Conservation (phyloP, 2,888 invertebrate species). For the Rotaria sp. region DNA sequence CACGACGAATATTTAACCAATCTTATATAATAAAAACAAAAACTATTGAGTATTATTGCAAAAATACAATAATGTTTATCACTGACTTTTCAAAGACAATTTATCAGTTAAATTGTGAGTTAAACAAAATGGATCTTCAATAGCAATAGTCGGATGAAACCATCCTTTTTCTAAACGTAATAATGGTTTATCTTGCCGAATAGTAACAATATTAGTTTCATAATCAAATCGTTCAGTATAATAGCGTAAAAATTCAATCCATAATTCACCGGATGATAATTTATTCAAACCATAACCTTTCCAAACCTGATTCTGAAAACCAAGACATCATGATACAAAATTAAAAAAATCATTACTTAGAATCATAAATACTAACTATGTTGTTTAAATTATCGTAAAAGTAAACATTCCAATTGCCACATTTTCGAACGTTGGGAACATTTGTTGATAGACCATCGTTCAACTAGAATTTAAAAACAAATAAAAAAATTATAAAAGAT, state of each 20-base stretch:
- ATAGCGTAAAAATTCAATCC: slow-evolving; percentile 60
- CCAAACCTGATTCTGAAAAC: not conserved
- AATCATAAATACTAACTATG: not conserved
- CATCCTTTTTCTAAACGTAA: slow-evolving; percentile 60
- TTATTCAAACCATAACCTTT: slow-evolving; percentile 52
- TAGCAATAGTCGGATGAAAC: slow-evolving; percentile 59
- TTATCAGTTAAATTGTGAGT: slow-evolving; percentile 61
- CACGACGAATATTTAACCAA: not conserved
- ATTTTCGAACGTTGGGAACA: not conserved
- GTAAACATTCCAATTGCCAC: not conserved
- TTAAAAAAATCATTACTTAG: not conserved
- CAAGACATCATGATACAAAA: not conserved
- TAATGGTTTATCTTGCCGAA: slow-evolving; percentile 56
- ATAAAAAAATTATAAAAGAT: not conserved
- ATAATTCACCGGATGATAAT: slow-evolving; percentile 57
- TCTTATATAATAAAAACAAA: not conserved
- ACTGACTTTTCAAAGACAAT: slow-evolving; percentile 59
- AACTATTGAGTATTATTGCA: not conserved
- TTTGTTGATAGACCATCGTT: not conserved
- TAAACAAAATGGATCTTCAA: slow-evolving; percentile 63
- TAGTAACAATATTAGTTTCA: slow-evolving; percentile 57
- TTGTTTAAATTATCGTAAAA: not conserved
- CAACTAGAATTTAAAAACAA: not conserved
- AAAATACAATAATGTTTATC: not conserved
- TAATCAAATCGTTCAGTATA: slow-evolving; percentile 60